Evolutionary conservation across 2,888 invertebrate species (phyloP).

Genomic region (Lydus trimaculatus): DNA sequence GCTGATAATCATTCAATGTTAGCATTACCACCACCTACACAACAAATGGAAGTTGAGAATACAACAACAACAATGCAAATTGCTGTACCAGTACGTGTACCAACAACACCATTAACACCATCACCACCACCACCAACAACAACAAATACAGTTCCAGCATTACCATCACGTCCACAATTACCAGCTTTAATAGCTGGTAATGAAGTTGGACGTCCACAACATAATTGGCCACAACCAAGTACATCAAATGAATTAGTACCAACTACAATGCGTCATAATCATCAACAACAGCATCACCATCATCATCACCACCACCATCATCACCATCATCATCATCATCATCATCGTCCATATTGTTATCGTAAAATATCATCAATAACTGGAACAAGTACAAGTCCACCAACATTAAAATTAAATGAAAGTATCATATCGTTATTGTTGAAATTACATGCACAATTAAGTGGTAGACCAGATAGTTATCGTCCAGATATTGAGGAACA

Average conservation of each 20-base stretch:
- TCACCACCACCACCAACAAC: constrained; percentile 51
- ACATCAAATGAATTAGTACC: constrained; percentile 61
- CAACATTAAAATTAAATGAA: constrained; percentile 70
- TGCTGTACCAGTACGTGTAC: constrained; percentile 39
- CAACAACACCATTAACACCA: constrained; percentile 40
- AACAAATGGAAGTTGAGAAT: constrained; percentile 35
- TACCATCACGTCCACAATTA: constrained; percentile 43
- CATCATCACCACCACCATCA: constrained; percentile 22
- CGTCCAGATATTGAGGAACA: constrained; percentile 59
- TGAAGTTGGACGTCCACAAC: constrained; percentile 47
- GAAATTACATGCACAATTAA: constrained; percentile 90
- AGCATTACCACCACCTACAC: constrained; percentile 36
- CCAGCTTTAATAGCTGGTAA: constrained; percentile 56
- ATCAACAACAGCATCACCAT: constrained; percentile 22
- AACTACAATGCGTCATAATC: constrained; percentile 49
- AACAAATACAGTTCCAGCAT: constrained; percentile 48
- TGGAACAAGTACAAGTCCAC: constrained; percentile 49
- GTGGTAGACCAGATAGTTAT: constrained; percentile 82
- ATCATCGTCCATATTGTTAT: constrained; percentile 40
- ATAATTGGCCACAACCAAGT: constrained; percentile 33
- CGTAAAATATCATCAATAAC: constrained; percentile 49
- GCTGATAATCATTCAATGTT: constrained; percentile 33
- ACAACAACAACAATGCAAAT: constrained; percentile 41
- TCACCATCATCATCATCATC: constrained; percentile 11
- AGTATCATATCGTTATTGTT: constrained; percentile 89